Percentiles rank a stretch among this genome's conserved stretches.
Conservation (phyloP, 2,888 invertebrate species). For the Pediacus dermestoides region DNA sequence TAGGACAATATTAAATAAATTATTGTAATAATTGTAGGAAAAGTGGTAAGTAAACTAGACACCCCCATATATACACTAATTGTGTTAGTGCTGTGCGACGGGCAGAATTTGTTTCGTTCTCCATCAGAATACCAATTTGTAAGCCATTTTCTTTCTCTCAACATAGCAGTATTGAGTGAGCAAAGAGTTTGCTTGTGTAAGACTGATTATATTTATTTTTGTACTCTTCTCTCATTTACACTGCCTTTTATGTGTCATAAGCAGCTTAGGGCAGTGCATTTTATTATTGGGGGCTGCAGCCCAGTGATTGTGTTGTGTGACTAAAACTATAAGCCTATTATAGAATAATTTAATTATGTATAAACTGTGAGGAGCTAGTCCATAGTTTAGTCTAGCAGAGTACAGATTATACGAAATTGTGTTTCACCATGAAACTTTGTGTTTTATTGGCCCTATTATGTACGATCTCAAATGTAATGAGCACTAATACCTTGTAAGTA, state of each 20-base stretch:
- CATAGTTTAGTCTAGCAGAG: constrained; percentile 35
- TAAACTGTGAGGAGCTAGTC: constrained; percentile 37
- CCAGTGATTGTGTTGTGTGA: constrained; percentile 24
- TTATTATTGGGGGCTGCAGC: constrained; percentile 8
- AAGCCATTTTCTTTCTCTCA: too few relatives aligned
- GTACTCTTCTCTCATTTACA: constrained; percentile 4
- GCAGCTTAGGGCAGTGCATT: constrained; percentile 4
- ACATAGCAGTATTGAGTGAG: constrained; percentile 3
- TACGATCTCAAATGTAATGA: constrained; percentile 38
- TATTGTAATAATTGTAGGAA: too few relatives aligned
- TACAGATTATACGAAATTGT: constrained; percentile 28
- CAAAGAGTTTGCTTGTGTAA: constrained; percentile 11
- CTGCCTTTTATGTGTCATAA: constrained; percentile 7
- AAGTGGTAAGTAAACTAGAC: too few relatives aligned
- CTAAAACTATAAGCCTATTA: constrained; percentile 41
- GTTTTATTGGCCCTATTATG: constrained; percentile 34
- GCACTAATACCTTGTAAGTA: constrained; percentile 39
- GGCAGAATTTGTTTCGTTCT: too few relatives aligned
- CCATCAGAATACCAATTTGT: too few relatives aligned
- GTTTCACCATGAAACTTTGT: constrained; percentile 31
- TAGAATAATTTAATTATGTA: constrained; percentile 43
- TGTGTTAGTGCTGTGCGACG: too few relatives aligned
- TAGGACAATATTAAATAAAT: too few relatives aligned
- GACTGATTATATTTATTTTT: constrained; percentile 9
- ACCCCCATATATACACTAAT: too few relatives aligned